These are phyloP conservation scores for Carlito syrichta DNA, from an alignment of 2,113 vertebrate genomes.

Conservation along the genomic window DNA sequence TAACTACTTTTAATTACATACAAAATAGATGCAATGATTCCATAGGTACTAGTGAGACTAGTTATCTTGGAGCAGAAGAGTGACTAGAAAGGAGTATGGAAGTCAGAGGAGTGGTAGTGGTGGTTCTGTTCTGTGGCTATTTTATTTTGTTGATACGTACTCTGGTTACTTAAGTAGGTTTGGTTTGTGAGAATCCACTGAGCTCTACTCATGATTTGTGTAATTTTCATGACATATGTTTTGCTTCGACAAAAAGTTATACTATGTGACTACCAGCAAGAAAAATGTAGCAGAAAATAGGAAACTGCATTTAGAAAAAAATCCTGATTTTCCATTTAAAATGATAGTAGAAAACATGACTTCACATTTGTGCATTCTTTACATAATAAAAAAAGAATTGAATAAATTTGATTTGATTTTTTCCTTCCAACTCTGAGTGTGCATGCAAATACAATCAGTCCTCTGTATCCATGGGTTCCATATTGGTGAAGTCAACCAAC, in stretches of 20 bases:
- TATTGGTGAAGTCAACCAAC: background rate
- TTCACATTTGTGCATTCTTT: background rate
- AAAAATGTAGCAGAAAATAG: background rate
- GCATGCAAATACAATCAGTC: background rate
- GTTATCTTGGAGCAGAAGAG: background rate
- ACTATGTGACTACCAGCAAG: background rate
- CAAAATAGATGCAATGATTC: background rate
- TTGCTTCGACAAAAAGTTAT: background rate
- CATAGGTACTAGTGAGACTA: background rate
- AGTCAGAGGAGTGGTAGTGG: rapidly evolving
- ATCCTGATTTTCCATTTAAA: background rate
- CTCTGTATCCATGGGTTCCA: background rate
- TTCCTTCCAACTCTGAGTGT: background rate
- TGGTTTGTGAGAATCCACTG: background rate
- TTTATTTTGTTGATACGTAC: background rate
- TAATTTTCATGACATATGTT: background rate
- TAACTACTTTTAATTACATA: background rate
- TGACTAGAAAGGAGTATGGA: background rate
- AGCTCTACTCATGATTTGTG: background rate
- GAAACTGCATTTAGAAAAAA: background rate
- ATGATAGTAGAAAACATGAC: background rate
- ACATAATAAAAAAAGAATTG: background rate
- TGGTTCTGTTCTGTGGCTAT: background rate
- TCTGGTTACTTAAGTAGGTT: background rate
- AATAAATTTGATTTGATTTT: background rate